These are phyloP conservation scores for Plestiodon gilberti DNA, from an alignment of 2,113 vertebrate genomes.

Conservation along the genomic window DNA sequence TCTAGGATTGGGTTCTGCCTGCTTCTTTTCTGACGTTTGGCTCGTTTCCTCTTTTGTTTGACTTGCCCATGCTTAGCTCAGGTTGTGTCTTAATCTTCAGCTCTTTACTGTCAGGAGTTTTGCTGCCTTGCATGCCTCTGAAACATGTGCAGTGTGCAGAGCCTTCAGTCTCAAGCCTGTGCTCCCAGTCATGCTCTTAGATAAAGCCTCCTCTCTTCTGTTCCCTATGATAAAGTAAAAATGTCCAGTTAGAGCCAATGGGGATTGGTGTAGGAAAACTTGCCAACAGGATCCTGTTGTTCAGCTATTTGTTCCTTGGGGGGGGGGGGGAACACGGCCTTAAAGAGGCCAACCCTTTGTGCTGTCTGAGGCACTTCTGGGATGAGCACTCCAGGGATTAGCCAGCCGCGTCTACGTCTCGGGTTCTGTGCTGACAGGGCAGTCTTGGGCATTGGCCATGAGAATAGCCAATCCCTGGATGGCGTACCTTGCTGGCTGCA, in stretches of 20 bases:
- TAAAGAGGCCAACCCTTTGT: fast-evolving
- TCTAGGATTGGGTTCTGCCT: neutral
- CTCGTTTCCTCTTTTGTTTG: fast-evolving
- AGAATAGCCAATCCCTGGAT: conserved; percentile 39
- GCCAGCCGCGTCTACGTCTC: conserved; percentile 22
- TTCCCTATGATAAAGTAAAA: fast-evolving
- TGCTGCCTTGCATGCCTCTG: fast-evolving
- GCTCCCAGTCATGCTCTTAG: fast-evolving
- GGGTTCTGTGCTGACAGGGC: neutral
- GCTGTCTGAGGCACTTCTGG: conserved; percentile 9
- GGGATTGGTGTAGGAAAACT: conserved; percentile 11
- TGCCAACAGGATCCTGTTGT: conserved; percentile 44
- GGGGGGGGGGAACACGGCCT: conserved; percentile 32
- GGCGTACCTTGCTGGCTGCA: neutral
- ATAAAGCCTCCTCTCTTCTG: neutral
- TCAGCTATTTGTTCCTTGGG: neutral
- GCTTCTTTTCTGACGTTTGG: fast-evolving
- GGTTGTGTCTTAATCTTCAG: fast-evolving
- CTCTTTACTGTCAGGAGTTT: neutral
- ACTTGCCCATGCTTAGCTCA: neutral
- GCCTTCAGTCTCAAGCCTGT: fast-evolving
- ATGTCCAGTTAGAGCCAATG: neutral
- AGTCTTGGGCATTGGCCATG: conserved; percentile 47
- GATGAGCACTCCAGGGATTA: neutral
- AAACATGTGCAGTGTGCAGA: fast-evolving